Conservation (phyloP, 2,113 vertebrate species). For the Sialia sialis region DNA sequence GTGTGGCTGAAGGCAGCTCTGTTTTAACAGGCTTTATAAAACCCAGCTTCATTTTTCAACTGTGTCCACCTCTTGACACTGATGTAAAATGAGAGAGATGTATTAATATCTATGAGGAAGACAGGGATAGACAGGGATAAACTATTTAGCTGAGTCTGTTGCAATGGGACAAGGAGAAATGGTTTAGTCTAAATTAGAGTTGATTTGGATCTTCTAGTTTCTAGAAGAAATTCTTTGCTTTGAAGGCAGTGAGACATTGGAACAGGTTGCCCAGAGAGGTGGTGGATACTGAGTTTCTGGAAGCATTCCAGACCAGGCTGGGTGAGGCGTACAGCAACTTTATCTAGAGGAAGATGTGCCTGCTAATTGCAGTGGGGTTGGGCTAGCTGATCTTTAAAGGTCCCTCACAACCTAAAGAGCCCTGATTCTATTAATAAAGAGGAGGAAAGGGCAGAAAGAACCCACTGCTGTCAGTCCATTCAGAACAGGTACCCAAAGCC, state of each 20-base stretch:
- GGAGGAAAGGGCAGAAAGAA: neutral
- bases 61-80: neutral
- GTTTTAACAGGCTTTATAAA: neutral
- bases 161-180: neutral
- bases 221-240: neutral
- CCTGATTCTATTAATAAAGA: neutral
- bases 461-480: rapidly evolving
- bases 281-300: neutral
- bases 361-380: rapidly evolving
- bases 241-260: neutral
- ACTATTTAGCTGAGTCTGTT: neutral
- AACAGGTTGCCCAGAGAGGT: neutral
- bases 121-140: neutral
- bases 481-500: neutral
- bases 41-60: neutral
- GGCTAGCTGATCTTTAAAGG: neutral
- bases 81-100: neutral
- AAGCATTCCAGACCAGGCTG: neutral
- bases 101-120: neutral
- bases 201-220: neutral
- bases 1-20: neutral
- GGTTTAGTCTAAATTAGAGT: neutral
- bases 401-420: neutral
- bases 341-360: neutral
- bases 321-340: neutral